Evolutionary conservation across 2,888 invertebrate genomes (phyloP).

Genomic region (Muschampia staudingeri): DNA sequence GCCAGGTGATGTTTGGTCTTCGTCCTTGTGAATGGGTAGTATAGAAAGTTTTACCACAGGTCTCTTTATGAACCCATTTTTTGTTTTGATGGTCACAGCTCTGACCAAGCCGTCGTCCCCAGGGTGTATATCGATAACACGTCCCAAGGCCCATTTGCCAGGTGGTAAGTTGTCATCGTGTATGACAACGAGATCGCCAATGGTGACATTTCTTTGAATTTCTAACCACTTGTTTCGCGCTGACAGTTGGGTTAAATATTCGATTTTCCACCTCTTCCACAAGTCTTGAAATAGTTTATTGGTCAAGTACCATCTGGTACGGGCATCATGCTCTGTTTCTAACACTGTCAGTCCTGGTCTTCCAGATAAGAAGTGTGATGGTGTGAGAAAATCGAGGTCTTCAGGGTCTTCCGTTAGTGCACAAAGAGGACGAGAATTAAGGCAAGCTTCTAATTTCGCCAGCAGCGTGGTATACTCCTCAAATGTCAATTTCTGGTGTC

Average conservation of each 20-base stretch:
- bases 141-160: slow-evolving; percentile 58
- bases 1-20: not conserved
- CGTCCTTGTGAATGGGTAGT: slow-evolving; percentile 39
- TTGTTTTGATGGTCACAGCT: slow-evolving; percentile 55
- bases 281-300: slow-evolving; percentile 43
- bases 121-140: slow-evolving; percentile 50
- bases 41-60: slow-evolving; percentile 46
- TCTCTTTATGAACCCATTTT: slow-evolving; percentile 46
- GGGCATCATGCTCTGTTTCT: slow-evolving; percentile 54
- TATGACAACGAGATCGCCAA: slow-evolving; percentile 56
- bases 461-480: slow-evolving; percentile 27
- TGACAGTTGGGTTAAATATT: slow-evolving; percentile 46
- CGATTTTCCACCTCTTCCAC: slow-evolving; percentile 53
- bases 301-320: slow-evolving; percentile 54
- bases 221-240: slow-evolving; percentile 47
- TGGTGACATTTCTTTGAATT: slow-evolving; percentile 31
- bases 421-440: slow-evolving; percentile 40
- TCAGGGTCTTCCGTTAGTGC: slow-evolving; percentile 43
- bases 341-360: slow-evolving; percentile 40
- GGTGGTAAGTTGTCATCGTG: slow-evolving; percentile 58
- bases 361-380: slow-evolving; percentile 7
- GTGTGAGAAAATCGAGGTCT: slow-evolving; percentile 42
- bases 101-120: slow-evolving; percentile 51
- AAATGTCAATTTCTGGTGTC: slow-evolving; percentile 12
- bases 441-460: slow-evolving; percentile 40